Percentiles rank a stretch among this genome's conserved stretches.
phyloP scores from a whole-genome alignment of 2,113 vertebrate genomes.

The Anthoscopus minutus region DNA sequence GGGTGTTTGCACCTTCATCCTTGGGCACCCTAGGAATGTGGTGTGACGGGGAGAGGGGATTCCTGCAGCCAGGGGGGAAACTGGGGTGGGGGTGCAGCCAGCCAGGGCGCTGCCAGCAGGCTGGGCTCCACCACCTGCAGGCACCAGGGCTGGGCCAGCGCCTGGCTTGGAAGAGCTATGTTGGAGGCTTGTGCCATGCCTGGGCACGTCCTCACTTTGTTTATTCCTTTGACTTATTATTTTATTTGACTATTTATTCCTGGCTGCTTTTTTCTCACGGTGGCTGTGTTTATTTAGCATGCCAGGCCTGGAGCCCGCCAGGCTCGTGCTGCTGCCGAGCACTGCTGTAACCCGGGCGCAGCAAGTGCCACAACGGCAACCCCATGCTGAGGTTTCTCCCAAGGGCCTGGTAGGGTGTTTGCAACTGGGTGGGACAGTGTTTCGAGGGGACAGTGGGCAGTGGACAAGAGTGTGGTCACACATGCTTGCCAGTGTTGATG shows the following conservation, averaged over 20 bases:
- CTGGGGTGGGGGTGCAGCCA: neutral
- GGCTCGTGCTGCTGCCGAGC: neutral
- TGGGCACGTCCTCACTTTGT: constrained; percentile 28
- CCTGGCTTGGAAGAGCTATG: neutral
- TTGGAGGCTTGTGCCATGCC: neutral
- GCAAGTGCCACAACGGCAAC: neutral
- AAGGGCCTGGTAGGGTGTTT: neutral
- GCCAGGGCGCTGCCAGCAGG: neutral
- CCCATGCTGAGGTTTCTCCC: neutral
- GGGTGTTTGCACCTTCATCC: neutral
- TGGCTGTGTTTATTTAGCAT: constrained; percentile 36
- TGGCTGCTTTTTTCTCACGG: constrained; percentile 45
- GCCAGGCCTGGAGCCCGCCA: neutral
- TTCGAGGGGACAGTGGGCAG: neutral
- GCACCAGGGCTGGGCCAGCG: neutral
- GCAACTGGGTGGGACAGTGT: neutral
- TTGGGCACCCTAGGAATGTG: neutral
- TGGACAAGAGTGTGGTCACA: accelerated
- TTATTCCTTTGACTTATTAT: constrained; percentile 42
- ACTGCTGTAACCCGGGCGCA: accelerated
- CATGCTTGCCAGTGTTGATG: neutral
- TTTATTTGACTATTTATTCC: constrained; percentile 49
- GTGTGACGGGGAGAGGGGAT: neutral
- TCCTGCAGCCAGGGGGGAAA: neutral
- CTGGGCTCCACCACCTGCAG: neutral